phyloP scores from a whole-genome alignment of 2,113 vertebrate genomes.

The Canis aureus region DNA sequence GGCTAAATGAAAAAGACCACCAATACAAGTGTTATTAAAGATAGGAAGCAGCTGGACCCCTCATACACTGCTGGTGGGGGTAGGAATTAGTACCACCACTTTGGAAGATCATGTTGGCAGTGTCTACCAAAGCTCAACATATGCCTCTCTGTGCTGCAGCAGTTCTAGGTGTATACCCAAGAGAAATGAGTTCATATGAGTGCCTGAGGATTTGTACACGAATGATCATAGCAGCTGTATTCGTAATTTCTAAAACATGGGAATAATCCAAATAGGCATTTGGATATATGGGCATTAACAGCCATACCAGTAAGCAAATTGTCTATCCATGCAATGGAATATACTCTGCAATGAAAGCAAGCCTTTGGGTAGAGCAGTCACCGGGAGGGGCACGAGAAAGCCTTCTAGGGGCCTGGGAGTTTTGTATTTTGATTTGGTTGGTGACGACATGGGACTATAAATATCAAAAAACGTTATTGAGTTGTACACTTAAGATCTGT shows the following conservation, averaged over 20 bases:
- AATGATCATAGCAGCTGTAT: background rate
- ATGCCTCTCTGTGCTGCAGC: background rate
- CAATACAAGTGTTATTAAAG: background rate
- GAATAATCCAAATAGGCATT: background rate
- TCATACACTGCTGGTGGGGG: background rate
- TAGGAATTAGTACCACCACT: background rate
- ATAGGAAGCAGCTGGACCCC: background rate
- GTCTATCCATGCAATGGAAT: background rate
- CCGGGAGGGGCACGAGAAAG: background rate
- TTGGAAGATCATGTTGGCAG: background rate
- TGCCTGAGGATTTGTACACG: background rate
- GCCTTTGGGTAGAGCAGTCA: background rate
- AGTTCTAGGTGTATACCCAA: background rate
- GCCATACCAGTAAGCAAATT: background rate
- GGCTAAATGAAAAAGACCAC: background rate
- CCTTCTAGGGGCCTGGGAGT: background rate
- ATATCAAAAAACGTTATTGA: background rate
- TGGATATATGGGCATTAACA: background rate
- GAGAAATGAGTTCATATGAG: background rate
- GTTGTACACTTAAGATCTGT: background rate
- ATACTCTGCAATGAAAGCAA: background rate
- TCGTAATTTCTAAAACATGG: background rate
- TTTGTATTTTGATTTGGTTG: conserved; percentile 30
- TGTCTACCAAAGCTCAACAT: background rate
- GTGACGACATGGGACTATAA: background rate